Evolutionary conservation across 2,888 invertebrate genomes (phyloP).

Genomic region (Acanthoscelides obtectus): DNA sequence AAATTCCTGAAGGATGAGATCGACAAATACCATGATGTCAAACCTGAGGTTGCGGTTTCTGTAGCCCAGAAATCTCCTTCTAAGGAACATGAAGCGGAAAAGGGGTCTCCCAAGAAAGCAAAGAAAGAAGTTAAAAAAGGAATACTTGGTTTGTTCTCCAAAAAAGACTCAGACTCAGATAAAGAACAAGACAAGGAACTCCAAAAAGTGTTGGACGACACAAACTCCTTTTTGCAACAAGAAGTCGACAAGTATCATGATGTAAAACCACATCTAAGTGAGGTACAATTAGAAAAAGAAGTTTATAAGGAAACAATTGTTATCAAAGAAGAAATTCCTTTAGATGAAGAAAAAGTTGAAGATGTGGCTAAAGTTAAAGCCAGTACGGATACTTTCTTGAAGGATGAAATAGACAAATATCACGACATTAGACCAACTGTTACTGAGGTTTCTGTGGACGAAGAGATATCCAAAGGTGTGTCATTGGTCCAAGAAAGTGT

Average conservation of each 20-base stretch:
- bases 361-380: background rate
- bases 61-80: background rate
- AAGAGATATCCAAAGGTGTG: background rate
- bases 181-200: background rate
- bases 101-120: conserved; percentile 4
- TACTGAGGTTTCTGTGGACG: background rate
- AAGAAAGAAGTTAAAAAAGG: conserved; percentile 19
- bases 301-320: background rate
- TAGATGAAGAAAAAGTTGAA: background rate
- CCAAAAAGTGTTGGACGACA: background rate
- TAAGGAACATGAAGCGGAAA: background rate
- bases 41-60: conserved; percentile 12
- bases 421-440: conserved; percentile 18
- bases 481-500: background rate
- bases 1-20: conserved; percentile 20
- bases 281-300: background rate
- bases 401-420: conserved; percentile 13
- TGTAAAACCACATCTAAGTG: conserved; percentile 14
- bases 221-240: background rate
- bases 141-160: conserved; percentile 19
- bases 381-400: conserved; percentile 8
- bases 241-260: conserved; percentile 21
- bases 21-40: conserved; percentile 20
- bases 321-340: background rate
- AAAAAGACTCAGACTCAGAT: conserved; percentile 4